phyloP scores from a whole-genome alignment of 2,113 vertebrate species.

The Hippolais icterina region DNA sequence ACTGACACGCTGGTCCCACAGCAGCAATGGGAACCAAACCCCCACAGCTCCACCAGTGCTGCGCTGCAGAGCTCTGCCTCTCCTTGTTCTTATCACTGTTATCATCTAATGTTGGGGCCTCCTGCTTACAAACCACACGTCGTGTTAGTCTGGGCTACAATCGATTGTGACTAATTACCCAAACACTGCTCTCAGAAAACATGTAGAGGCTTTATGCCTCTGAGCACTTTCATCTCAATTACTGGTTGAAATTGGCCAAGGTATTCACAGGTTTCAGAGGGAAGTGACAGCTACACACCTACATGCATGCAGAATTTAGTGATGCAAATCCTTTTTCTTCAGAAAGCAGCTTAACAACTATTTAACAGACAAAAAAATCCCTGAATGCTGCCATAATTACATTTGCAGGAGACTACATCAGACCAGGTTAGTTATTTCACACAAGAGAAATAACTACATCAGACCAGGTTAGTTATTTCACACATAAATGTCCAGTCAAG shows the following conservation, averaged over 20 bases:
- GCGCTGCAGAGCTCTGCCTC: background rate
- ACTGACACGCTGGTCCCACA: background rate
- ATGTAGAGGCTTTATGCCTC: background rate
- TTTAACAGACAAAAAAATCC: background rate
- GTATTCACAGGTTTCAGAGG: background rate
- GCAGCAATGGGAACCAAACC: background rate
- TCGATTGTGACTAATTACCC: background rate
- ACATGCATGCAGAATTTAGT: background rate
- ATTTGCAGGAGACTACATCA: background rate
- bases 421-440: background rate
- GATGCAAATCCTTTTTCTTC: background rate
- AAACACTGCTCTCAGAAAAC: background rate
- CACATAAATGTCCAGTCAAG: background rate
- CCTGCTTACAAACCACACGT: background rate
- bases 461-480: background rate
- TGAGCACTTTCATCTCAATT: background rate
- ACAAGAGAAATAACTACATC: background rate
- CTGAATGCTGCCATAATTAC: background rate
- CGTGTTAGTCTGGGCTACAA: background rate
- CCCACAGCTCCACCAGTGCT: background rate
- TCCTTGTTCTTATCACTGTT: background rate
- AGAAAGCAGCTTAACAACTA: background rate
- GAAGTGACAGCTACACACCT: background rate
- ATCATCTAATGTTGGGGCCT: background rate
- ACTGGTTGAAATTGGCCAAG: background rate